Percentiles rank a stretch among this genome's conserved stretches.
Conservation (phyloP, 2,113 vertebrate species). For the Benitochromis conjunctus region DNA sequence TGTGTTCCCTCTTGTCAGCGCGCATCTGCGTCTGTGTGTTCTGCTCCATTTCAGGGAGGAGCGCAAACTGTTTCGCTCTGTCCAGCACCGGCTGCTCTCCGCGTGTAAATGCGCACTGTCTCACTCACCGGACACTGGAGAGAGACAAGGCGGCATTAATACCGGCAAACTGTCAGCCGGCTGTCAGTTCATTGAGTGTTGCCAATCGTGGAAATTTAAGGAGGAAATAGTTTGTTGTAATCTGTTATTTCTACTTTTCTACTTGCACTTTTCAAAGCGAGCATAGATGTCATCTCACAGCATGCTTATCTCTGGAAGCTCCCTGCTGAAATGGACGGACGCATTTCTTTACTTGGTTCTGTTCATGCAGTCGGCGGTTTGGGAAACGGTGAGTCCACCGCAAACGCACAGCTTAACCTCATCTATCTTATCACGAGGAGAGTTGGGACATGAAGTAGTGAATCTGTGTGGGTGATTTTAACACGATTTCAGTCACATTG, state of each 20-base stretch:
- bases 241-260: neutral
- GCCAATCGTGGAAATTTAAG: neutral
- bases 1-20: neutral
- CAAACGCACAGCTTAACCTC: neutral
- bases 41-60: neutral
- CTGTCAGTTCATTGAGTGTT: neutral
- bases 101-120: neutral
- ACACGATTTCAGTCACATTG: neutral
- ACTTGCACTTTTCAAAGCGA: neutral
- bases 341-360: conserved; percentile 9
- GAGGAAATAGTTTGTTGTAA: neutral
- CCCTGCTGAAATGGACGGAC: neutral
- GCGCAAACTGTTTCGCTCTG: conserved; percentile 10
- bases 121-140: neutral
- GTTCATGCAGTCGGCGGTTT: conserved; percentile 22
- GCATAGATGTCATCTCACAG: neutral
- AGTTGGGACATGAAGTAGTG: neutral
- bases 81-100: neutral
- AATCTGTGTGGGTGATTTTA: neutral
- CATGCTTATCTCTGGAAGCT: neutral
- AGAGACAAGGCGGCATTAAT: neutral
- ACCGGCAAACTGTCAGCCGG: neutral
- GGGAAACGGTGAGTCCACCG: conserved; percentile 39
- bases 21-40: neutral
- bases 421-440: neutral